Conservation (phyloP, 2,888 invertebrate species). For the Synanthedon myopaeformis region DNA sequence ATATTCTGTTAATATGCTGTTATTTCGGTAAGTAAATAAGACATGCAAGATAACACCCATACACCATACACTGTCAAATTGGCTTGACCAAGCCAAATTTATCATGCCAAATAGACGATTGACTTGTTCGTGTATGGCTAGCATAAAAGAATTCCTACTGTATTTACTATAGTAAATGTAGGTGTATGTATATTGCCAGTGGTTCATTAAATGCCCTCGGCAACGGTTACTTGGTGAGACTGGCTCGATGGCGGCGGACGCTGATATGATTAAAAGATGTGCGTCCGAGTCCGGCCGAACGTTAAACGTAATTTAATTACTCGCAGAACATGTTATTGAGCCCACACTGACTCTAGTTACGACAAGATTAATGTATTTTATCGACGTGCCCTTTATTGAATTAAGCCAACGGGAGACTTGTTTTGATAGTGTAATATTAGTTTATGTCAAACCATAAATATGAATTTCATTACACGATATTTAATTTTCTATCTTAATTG, state of each 20-base stretch:
- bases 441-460: too few species aligned
- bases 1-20: too few species aligned
- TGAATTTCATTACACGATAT: too few species aligned
- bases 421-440: too few species aligned
- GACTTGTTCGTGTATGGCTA: too few species aligned
- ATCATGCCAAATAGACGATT: too few species aligned
- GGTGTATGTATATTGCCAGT: neutral
- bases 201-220: neutral
- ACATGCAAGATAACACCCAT: too few species aligned
- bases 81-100: too few species aligned
- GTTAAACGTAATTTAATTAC: slow-evolving; percentile 61
- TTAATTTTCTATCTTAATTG: too few species aligned
- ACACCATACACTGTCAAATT: too few species aligned
- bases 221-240: neutral
- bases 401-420: too few species aligned
- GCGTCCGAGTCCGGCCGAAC: slow-evolving; percentile 28
- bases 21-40: too few species aligned
- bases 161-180: neutral
- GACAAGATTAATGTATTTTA: slow-evolving; percentile 55
- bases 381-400: slow-evolving; percentile 9
- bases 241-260: slow-evolving; percentile 16
- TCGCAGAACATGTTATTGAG: slow-evolving; percentile 45
- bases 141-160: neutral
- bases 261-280: slow-evolving; percentile 54
- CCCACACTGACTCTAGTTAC: slow-evolving; percentile 59